Evolutionary conservation across 2,888 invertebrate species (phyloP).

Genomic region (Dione juno): DNA sequence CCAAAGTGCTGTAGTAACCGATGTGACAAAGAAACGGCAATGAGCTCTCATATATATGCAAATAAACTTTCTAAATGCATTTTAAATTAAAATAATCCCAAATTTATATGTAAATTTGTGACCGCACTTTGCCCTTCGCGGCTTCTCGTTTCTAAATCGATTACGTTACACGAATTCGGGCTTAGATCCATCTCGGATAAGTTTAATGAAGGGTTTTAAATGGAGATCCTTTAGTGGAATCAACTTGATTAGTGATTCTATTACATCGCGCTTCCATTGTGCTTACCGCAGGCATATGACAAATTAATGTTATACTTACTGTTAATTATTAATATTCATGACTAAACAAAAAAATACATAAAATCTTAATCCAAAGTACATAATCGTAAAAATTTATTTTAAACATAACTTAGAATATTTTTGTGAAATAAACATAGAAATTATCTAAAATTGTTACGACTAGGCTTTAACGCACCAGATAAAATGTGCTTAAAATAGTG

Average conservation of each 20-base stretch:
- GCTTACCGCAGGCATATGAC: conserved; percentile 28
- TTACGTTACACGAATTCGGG: conserved; percentile 76
- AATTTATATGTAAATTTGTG: conserved; percentile 82
- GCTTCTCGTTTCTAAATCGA: conserved; percentile 77
- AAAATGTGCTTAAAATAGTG: conserved; percentile 59
- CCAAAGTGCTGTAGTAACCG: conserved; percentile 70
- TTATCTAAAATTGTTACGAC: conserved; percentile 52
- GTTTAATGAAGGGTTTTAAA: conserved; percentile 77
- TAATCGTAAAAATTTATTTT: background rate
- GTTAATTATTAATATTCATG: background rate
- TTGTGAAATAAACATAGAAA: conserved; percentile 12
- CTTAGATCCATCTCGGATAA: conserved; percentile 74
- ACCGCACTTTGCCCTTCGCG: conserved; percentile 79
- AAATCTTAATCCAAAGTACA: background rate
- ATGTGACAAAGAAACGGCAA: conserved; percentile 75
- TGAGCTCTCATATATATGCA: conserved; percentile 77
- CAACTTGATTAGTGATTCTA: conserved; percentile 66
- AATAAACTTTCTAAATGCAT: conserved; percentile 79
- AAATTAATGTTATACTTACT: background rate
- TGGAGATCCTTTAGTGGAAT: conserved; percentile 65
- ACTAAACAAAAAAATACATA: background rate
- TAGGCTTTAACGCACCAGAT: conserved; percentile 56
- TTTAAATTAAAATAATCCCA: conserved; percentile 81
- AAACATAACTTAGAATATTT: conserved; percentile 7
- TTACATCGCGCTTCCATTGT: conserved; percentile 48